Evolutionary conservation across 2,113 vertebrate species (phyloP), one percentile per base, ranked within the genome.

Genomic region (Callocephalon fimbriatum): DNA sequence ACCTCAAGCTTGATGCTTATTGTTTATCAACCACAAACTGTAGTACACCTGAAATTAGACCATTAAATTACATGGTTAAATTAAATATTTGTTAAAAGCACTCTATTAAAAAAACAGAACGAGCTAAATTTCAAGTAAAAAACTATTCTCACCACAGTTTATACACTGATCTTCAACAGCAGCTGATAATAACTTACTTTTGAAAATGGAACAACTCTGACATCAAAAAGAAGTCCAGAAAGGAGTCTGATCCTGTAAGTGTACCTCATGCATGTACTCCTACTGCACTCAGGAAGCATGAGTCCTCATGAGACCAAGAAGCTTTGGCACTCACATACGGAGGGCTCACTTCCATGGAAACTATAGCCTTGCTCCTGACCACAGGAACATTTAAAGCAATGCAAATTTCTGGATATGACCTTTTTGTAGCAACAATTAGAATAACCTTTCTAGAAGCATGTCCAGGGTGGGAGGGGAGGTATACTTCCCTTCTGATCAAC

Each of bases 391-490:
- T 5, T 44, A 56, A 32, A 63, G 38, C 22, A 27, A 42, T 23
- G 35, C 21, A 65, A 16, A 51, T 61, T 47, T 72, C 35, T 83
- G 44, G 18, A 20, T 59, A 50, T 11, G 17, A 72, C 19, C 5
- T 48, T 54, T 79, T 11, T 44, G 5, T 10, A 53, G 10, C 37
- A 70, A 15, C 14, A 75, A 4, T 9, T 37, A 66, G 8, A 70
- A 70, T 9, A 66, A 25, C 4, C 11, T 53, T 5, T 66, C 15
- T 15, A 29, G 53, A 76, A 90, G 44, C 18, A 6, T 8, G 7
- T 10, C 0, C 2, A 32, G 12, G 50, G 5, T 2, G 4, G 44
- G 12, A 16, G 6, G 3, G 7, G 3, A 40, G 2, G 7, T 5
- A 21, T 8, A 40, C 90, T 56, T 79, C 9, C 21, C 5, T 40